These are phyloP conservation scores for Diuraphis noxia DNA, from an alignment of 1,140 invertebrate species.

Conservation along the genomic window DNA sequence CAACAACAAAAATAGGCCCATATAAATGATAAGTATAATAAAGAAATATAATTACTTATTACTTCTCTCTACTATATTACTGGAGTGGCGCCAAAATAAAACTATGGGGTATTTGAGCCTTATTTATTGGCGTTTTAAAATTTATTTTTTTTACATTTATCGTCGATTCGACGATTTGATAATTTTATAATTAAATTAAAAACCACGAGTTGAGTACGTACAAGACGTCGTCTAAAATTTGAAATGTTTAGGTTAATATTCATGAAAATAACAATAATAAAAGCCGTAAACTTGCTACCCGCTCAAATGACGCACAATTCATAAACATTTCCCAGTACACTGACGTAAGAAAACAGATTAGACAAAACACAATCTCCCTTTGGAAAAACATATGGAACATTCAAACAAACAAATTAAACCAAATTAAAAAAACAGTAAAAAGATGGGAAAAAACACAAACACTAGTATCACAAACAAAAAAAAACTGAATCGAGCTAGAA, in stretches of 20 bases:
- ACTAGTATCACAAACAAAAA: no score
- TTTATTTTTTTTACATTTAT: background rate
- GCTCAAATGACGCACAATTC: no score
- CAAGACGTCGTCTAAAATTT: background rate
- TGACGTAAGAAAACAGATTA: no score
- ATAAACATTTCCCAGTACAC: no score
- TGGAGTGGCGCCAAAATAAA: background rate
- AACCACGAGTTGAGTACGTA: background rate
- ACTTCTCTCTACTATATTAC: background rate
- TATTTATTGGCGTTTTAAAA: background rate
- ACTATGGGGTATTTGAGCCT: background rate
- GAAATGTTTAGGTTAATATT: background rate
- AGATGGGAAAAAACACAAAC: no score
- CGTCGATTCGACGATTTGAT: background rate
- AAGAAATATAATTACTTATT: no score
- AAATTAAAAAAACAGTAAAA: no score
- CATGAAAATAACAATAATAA: background rate
- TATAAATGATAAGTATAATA: background rate
- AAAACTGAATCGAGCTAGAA: no score
- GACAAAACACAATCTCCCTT: no score
- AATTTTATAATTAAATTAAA: background rate
- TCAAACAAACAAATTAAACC: no score
- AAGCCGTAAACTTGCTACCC: no score
- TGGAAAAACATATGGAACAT: no score
- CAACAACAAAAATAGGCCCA: background rate